These are phyloP conservation scores for Chiroxiphia lanceolata DNA, from an alignment of 2,797 vertebrate genomes.

Conservation along the genomic window DNA sequence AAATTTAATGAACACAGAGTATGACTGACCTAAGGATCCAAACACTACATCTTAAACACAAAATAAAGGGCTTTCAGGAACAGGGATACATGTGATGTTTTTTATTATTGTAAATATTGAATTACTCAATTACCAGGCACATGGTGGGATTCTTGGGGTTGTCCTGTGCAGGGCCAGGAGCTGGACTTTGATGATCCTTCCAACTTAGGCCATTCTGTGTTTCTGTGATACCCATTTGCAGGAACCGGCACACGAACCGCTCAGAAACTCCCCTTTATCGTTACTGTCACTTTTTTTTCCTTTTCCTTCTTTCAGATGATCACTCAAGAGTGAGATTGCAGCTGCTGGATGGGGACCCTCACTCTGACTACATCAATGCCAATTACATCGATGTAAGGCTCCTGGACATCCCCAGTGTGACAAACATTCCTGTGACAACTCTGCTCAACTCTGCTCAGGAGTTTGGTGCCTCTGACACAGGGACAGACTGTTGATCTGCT, in stretches of 20 bases:
- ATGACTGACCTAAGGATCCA: background rate
- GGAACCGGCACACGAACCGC: background rate
- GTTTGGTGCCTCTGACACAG: background rate
- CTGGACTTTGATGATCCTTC: background rate
- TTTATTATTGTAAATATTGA: background rate
- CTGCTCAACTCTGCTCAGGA: background rate
- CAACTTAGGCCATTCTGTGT: background rate
- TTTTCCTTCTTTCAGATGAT: conserved; percentile 85
- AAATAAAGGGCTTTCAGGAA: background rate
- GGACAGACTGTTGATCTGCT: background rate
- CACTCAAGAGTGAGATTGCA: conserved; percentile 94
- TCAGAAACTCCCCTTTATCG: conserved; percentile 24
- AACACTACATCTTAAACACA: background rate
- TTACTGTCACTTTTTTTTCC: conserved; percentile 48
- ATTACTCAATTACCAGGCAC: background rate
- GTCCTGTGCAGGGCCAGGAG: background rate
- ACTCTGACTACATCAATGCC: conserved; percentile 98
- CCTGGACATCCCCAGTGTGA: background rate
- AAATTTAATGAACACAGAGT: background rate
- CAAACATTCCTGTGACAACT: background rate
- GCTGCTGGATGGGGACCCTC: conserved; percentile 92
- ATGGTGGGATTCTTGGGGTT: background rate
- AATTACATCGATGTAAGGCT: conserved; percentile 94
- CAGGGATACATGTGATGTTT: background rate
- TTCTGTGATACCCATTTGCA: background rate